Evolutionary conservation across 2,888 invertebrate species (phyloP).

Genomic region (Piscicola geometra): DNA sequence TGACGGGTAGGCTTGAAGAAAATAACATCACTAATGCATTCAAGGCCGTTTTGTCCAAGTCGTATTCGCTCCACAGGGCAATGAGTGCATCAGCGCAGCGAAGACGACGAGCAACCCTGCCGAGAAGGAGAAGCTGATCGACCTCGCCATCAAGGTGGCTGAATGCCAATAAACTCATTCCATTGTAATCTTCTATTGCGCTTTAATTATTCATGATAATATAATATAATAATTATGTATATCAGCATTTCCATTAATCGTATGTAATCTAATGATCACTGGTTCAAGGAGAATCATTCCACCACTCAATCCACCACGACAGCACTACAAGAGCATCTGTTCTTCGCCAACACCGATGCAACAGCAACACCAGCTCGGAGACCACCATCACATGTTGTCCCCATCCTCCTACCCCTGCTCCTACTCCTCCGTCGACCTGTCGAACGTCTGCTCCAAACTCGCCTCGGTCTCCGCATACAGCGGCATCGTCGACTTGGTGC

Average conservation of each 20-base stretch:
- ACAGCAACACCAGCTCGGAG: no score
- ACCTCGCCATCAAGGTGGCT: conserved; percentile 23
- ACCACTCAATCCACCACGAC: no score
- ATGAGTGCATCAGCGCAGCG: conserved; percentile 20
- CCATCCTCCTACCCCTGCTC: conserved; percentile 59
- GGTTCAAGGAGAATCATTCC: no score
- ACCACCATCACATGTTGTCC: not conserved
- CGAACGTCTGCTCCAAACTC: conserved; percentile 78
- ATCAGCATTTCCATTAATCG: no score
- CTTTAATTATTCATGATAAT: no score
- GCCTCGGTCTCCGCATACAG: conserved; percentile 71
- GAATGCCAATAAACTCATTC: no score
- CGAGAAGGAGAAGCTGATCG: conserved; percentile 20
- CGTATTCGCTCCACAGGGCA: conserved; percentile 25
- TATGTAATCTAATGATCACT: no score
- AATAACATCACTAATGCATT: no score
- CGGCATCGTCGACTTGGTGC: conserved; percentile 81
- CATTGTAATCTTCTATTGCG: not conserved
- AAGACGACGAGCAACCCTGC: conserved; percentile 4
- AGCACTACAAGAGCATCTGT: conserved; percentile 74
- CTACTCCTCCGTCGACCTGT: conserved; percentile 77
- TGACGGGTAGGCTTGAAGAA: no score
- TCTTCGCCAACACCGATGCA: not conserved
- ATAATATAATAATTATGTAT: no score
- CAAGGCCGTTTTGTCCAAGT: no score